A percentile compares a stretch with the other conserved stretches of the same genome.
These are phyloP conservation scores for Garra rufa DNA, from an alignment of 2,113 vertebrate species.

Conservation along the genomic window DNA sequence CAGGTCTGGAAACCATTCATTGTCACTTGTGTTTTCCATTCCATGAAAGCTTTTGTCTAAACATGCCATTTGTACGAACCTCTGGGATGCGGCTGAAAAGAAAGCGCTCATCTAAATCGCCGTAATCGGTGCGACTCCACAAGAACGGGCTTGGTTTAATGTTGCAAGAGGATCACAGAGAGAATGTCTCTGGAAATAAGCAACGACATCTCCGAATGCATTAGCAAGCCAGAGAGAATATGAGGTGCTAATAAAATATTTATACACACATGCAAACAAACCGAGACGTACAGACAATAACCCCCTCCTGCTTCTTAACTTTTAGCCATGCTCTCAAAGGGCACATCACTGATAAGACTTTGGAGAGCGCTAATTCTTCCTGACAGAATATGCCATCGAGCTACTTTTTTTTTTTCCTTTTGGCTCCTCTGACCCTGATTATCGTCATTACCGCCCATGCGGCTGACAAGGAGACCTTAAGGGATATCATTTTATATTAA, in stretches of 20 bases:
- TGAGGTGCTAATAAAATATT: constrained; percentile 29
- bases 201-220: constrained; percentile 8
- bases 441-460: constrained; percentile 76
- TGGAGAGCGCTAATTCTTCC: constrained; percentile 70
- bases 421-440: constrained; percentile 69
- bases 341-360: constrained; percentile 71
- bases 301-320: constrained; percentile 40
- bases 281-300: constrained; percentile 25
- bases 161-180: background rate
- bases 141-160: constrained; percentile 16
- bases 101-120: background rate
- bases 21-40: background rate
- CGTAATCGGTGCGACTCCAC: background rate
- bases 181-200: constrained; percentile 8
- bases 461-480: constrained; percentile 80
- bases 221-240: constrained; percentile 8
- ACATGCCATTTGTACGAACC: background rate
- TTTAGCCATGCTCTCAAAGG: constrained; percentile 63
- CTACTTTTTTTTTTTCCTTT: constrained; percentile 60
- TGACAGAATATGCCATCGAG: constrained; percentile 73
- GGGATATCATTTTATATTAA: constrained; percentile 79
- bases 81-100: background rate
- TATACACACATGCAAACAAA: constrained; percentile 1
- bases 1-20: background rate
- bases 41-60: constrained; percentile 1